phyloP scores from a whole-genome alignment of 2,888 invertebrate genomes.

The Tortricodes alternella region DNA sequence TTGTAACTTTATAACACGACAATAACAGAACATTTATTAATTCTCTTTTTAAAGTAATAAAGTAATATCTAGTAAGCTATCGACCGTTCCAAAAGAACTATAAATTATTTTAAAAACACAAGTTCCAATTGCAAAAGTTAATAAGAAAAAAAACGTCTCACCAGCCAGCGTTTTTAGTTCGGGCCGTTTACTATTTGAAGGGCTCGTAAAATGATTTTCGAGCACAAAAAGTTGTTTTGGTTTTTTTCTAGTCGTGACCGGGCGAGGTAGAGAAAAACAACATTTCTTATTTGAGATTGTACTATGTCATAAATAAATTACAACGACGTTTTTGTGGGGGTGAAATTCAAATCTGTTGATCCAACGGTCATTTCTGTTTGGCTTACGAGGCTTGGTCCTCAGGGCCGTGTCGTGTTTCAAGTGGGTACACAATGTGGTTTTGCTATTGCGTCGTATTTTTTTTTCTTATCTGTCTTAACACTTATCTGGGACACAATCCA shows the following conservation, averaged over 20 bases:
- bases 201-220: slow-evolving; percentile 77
- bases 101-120: slow-evolving; percentile 20
- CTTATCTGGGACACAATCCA: slow-evolving; percentile 66
- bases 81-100: slow-evolving; percentile 14
- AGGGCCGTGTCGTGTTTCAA: slow-evolving; percentile 21
- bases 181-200: slow-evolving; percentile 72
- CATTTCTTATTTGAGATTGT: slow-evolving; percentile 68
- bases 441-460: slow-evolving; percentile 58
- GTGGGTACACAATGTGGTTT: slow-evolving; percentile 32
- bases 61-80: background rate
- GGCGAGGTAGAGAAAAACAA: slow-evolving; percentile 51
- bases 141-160: slow-evolving; percentile 24
- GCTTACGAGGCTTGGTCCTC: slow-evolving; percentile 36
- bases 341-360: slow-evolving; percentile 65
- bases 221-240: slow-evolving; percentile 78
- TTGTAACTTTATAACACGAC: background rate
- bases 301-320: slow-evolving; percentile 74
- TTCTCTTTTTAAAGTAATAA: background rate
- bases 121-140: slow-evolving; percentile 21
- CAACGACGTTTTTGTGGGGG: slow-evolving; percentile 57
- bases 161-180: slow-evolving; percentile 38
- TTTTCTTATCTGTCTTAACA: slow-evolving; percentile 67
- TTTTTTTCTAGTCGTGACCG: slow-evolving; percentile 64
- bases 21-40: background rate
- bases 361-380: slow-evolving; percentile 61